phyloP scores from a whole-genome alignment of 2,797 vertebrate species.

The Strix occidentalis region DNA sequence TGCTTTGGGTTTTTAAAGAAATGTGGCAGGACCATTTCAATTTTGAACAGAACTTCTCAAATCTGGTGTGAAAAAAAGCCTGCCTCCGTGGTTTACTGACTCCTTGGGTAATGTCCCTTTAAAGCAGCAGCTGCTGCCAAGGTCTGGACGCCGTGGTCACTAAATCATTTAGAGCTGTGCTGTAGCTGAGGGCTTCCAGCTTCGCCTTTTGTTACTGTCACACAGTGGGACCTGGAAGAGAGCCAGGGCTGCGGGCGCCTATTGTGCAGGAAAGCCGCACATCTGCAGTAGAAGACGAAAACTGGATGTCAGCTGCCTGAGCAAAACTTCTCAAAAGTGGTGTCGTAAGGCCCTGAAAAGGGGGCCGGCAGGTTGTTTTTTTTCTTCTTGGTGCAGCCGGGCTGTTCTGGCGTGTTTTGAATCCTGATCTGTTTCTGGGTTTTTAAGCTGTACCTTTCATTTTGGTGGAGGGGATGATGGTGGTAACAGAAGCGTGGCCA shows the following conservation, averaged over 20 bases:
- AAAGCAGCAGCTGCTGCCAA: slow-evolving; percentile 70
- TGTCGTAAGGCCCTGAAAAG: slow-evolving; percentile 25
- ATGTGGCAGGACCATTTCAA: rapidly evolving
- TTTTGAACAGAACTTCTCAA: neutral
- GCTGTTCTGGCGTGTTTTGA: neutral
- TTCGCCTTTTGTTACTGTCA: slow-evolving; percentile 71
- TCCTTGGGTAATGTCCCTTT: slow-evolving; percentile 43
- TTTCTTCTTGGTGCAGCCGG: neutral
- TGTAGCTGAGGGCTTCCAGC: slow-evolving; percentile 66
- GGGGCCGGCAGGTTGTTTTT: neutral
- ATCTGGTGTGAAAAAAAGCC: neutral
- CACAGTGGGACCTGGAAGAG: slow-evolving; percentile 64
- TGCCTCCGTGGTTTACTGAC: neutral
- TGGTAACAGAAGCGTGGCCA: slow-evolving; percentile 24
- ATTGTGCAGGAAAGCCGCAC: slow-evolving; percentile 63
- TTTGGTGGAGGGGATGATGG: slow-evolving; percentile 27
- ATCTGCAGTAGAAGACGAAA: slow-evolving; percentile 53
- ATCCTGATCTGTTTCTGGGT: slow-evolving; percentile 12
- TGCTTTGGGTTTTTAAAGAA: neutral
- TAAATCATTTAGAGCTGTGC: slow-evolving; percentile 70
- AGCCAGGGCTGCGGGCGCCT: slow-evolving; percentile 67
- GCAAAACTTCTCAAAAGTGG: slow-evolving; percentile 56
- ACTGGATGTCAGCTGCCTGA: slow-evolving; percentile 63
- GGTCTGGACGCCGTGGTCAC: slow-evolving; percentile 57
- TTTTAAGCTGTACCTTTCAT: slow-evolving; percentile 44